Evolutionary conservation across 2,113 vertebrate species (phyloP).

Genomic region (Physeter macrocephalus): DNA sequence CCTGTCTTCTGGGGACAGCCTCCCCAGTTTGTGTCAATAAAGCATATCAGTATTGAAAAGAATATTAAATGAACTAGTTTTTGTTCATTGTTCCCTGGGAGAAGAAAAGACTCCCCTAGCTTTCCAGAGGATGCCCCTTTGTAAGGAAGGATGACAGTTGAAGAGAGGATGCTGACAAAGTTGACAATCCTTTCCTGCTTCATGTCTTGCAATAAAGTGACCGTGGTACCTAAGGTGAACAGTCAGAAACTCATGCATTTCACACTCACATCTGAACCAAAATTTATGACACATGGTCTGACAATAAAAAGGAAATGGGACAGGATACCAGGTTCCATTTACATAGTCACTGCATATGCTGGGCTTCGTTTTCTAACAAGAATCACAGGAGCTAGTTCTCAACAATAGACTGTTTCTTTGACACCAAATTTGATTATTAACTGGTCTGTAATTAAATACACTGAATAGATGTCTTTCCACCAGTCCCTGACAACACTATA

Average conservation of each 20-base stretch:
- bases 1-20: background rate
- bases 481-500: background rate
- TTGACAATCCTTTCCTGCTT: background rate
- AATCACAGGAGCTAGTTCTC: background rate
- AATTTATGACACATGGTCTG: background rate
- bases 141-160: background rate
- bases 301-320: background rate
- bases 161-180: background rate
- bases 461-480: background rate
- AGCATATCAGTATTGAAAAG: background rate
- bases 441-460: background rate
- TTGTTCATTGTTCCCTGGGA: background rate
- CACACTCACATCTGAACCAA: background rate
- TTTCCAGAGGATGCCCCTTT: background rate
- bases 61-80: constrained; percentile 12
- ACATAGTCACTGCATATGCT: background rate
- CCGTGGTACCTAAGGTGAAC: background rate
- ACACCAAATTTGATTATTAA: background rate
- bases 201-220: background rate
- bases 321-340: background rate
- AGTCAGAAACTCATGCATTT: background rate
- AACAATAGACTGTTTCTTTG: background rate
- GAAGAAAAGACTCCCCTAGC: background rate
- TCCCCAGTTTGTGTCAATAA: background rate
- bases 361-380: background rate